These are phyloP conservation scores for Proales similis DNA, from an alignment of 1,140 invertebrate genomes.

Conservation along the genomic window DNA sequence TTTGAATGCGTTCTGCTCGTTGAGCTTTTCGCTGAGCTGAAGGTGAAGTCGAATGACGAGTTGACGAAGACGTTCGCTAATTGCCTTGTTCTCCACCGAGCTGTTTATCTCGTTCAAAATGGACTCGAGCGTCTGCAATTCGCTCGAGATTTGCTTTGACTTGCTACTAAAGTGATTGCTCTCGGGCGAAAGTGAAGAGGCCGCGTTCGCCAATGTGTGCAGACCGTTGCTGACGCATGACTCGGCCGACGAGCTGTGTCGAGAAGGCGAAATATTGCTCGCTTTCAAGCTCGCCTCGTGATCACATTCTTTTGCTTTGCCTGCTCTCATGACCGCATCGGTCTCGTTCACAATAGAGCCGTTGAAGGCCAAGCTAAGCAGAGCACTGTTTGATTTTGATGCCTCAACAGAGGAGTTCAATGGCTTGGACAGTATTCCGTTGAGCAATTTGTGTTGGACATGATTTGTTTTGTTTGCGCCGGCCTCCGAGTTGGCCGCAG, in stretches of 20 bases:
- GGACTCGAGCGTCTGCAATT: slow-evolving; percentile 8
- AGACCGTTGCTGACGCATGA: not conserved
- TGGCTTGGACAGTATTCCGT: slow-evolving; percentile 10
- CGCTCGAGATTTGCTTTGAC: not conserved
- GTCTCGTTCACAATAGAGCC: too few species aligned
- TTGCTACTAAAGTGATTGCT: not conserved
- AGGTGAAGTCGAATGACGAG: slow-evolving; percentile 23
- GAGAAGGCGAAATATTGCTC: not conserved
- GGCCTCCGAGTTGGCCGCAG: too few species aligned
- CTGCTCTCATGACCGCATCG: slow-evolving; percentile 13
- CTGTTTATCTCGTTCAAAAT: slow-evolving; percentile 21
- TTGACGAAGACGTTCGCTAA: slow-evolving; percentile 15
- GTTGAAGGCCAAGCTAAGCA: too few species aligned
- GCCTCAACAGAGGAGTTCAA: not conserved
- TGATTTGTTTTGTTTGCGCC: not conserved
- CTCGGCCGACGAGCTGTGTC: not conserved
- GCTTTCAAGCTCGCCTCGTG: not conserved
- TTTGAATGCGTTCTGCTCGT: not conserved
- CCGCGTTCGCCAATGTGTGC: not conserved
- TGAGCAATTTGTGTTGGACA: slow-evolving; percentile 10
- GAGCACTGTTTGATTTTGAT: not conserved
- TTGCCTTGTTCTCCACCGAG: slow-evolving; percentile 1
- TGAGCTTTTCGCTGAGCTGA: slow-evolving; percentile 2
- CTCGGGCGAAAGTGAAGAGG: not conserved
- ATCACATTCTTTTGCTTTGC: not conserved